phyloP scores from a whole-genome alignment of 2,888 invertebrate species.

The Diloba caeruleocephala region DNA sequence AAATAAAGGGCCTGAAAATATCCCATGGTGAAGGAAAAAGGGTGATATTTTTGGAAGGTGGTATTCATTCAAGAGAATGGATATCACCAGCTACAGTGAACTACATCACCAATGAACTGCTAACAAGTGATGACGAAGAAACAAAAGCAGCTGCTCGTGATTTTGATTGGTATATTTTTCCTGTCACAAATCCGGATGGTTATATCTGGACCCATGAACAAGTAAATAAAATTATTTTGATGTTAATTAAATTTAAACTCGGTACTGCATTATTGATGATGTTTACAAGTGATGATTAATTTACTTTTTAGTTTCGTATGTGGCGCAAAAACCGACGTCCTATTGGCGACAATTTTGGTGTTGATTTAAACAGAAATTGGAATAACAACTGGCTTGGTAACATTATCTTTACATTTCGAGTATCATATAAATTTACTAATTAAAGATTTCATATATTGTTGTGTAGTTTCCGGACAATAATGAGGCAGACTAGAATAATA shows the following conservation, averaged over 20 bases:
- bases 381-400: conserved; percentile 89
- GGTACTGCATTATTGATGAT: neutral
- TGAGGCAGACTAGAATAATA: no score
- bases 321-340: conserved; percentile 91
- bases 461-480: no score
- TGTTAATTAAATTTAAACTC: neutral
- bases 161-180: conserved; percentile 93
- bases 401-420: no score
- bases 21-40: conserved; percentile 68
- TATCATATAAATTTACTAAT: no score
- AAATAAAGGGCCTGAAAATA: conserved; percentile 82
- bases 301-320: conserved; percentile 89
- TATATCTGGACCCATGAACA: conserved; percentile 90
- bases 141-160: conserved; percentile 89
- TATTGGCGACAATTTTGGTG: conserved; percentile 86
- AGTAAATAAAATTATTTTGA: conserved; percentile 75
- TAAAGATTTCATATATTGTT: no score
- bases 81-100: conserved; percentile 91
- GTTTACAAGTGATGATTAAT: no score
- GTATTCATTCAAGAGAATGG: conserved; percentile 94
- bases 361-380: conserved; percentile 90
- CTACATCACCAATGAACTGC: conserved; percentile 91
- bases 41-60: conserved; percentile 77
- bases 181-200: conserved; percentile 93
- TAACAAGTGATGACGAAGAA: conserved; percentile 88